These are phyloP conservation scores for Sarcophaga peregrina DNA, from an alignment of 1,140 invertebrate species.

Conservation along the genomic window DNA sequence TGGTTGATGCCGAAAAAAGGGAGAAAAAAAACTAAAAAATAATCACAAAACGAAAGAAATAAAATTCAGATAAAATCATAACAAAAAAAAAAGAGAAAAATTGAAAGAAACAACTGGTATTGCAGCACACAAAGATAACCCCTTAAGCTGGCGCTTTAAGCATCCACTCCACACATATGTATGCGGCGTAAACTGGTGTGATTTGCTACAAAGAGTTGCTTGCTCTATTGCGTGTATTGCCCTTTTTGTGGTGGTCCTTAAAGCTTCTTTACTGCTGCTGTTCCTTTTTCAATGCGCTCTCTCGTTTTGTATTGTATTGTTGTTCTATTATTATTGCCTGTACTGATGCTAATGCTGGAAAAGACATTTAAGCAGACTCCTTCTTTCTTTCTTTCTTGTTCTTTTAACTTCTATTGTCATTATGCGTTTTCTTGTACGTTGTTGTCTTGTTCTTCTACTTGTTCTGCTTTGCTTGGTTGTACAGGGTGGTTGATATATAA, in stretches of 20 bases:
- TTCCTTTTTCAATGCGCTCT: no score
- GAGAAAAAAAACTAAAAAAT: neutral
- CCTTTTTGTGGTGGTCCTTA: no score
- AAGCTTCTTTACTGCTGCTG: no score
- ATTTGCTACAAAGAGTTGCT: slow-evolving; percentile 35
- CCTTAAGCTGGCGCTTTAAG: slow-evolving; percentile 35
- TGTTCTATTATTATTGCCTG: neutral
- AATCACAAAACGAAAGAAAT: slow-evolving; percentile 5
- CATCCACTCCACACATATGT: slow-evolving; percentile 40
- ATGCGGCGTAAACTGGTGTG: no score
- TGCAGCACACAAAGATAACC: slow-evolving; percentile 40
- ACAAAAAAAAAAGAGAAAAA: no score
- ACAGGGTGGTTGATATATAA: no score
- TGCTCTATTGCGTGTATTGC: slow-evolving; percentile 36
- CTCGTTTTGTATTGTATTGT: slow-evolving; percentile 8
- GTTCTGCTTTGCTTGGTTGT: no score
- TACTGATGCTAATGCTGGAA: neutral
- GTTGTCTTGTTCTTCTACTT: neutral
- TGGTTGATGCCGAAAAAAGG: neutral
- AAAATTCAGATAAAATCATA: slow-evolving; percentile 41
- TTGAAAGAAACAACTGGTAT: slow-evolving; percentile 27
- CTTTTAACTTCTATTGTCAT: no score
- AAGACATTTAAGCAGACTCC: slow-evolving; percentile 8
- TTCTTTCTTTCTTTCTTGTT: no score
- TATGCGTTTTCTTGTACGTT: neutral